phyloP scores from a whole-genome alignment of 2,113 vertebrate genomes.

The Chaetops frenatus region DNA sequence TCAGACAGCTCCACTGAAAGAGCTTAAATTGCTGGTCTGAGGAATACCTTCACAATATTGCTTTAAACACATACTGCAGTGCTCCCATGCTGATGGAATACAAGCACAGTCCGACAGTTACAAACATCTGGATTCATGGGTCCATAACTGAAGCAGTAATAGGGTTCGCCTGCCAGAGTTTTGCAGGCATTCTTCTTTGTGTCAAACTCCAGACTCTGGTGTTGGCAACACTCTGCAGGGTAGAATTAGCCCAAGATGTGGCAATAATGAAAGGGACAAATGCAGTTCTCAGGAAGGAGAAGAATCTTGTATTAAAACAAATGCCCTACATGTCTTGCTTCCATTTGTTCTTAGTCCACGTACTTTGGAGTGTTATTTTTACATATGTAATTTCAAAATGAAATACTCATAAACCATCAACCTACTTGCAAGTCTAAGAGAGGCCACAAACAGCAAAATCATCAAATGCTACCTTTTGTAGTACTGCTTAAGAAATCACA shows the following conservation, averaged over 20 bases:
- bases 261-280: slow-evolving; percentile 5
- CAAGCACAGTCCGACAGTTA: slow-evolving; percentile 18
- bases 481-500: background rate
- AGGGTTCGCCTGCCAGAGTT: background rate
- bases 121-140: slow-evolving; percentile 37
- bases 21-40: slow-evolving; percentile 10
- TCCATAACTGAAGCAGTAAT: slow-evolving; percentile 12
- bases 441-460: background rate
- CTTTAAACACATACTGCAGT: background rate
- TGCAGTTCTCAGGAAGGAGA: background rate
- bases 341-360: background rate
- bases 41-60: background rate
- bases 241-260: slow-evolving; percentile 26
- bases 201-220: background rate
- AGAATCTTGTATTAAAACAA: background rate
- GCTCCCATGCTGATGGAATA: slow-evolving; percentile 8
- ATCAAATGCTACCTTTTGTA: background rate
- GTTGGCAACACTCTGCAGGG: background rate
- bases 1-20: slow-evolving; percentile 22
- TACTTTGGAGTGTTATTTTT: background rate
- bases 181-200: slow-evolving; percentile 16
- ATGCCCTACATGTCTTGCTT: background rate
- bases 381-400: background rate
- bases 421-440: background rate
- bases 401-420: background rate